phyloP scores from a whole-genome alignment of 1,140 invertebrate species.

The Asbolus verrucosus region DNA sequence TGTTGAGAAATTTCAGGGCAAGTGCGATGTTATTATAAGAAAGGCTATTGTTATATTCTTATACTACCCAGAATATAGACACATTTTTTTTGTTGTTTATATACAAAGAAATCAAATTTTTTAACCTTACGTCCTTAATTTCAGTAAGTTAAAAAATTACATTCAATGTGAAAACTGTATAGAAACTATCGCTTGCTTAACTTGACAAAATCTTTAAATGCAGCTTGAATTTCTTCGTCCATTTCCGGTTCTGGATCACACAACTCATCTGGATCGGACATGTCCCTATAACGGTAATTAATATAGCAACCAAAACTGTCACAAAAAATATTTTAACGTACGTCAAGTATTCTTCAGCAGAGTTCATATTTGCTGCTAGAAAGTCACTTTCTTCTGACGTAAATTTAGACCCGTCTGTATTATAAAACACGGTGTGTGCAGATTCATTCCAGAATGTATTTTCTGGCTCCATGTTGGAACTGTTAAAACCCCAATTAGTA shows the following conservation, averaged over 20 bases:
- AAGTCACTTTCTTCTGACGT: constrained; percentile 68
- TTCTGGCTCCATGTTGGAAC: constrained; percentile 26
- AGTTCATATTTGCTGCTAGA: constrained; percentile 57
- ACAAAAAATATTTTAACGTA: constrained; percentile 43
- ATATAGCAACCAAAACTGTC: constrained; percentile 55
- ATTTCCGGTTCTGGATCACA: constrained; percentile 68
- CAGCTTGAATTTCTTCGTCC: constrained; percentile 68
- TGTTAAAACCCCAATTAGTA: constrained; percentile 7
- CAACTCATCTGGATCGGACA: constrained; percentile 64
- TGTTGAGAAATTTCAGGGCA: too few relatives aligned
- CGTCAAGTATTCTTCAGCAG: constrained; percentile 53
- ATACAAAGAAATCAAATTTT: constrained; percentile 1
- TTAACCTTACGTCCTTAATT: constrained; percentile 24
- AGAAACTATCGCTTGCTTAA: constrained; percentile 57
- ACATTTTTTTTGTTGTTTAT: constrained; percentile 19
- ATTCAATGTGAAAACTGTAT: background rate
- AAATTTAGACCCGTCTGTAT: constrained; percentile 66
- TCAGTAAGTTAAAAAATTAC: constrained; percentile 2
- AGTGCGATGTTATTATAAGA: constrained; percentile 12
- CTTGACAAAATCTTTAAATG: constrained; percentile 67
- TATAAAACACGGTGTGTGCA: constrained; percentile 64
- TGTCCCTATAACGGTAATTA: too few relatives aligned
- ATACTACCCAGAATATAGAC: constrained; percentile 15
- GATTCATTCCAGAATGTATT: constrained; percentile 50
- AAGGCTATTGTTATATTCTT: constrained; percentile 16